A percentile compares a stretch with the other conserved stretches of the same genome.
phyloP scores from a whole-genome alignment of 2,113 vertebrate species.

The Agapornis roseicollis region DNA sequence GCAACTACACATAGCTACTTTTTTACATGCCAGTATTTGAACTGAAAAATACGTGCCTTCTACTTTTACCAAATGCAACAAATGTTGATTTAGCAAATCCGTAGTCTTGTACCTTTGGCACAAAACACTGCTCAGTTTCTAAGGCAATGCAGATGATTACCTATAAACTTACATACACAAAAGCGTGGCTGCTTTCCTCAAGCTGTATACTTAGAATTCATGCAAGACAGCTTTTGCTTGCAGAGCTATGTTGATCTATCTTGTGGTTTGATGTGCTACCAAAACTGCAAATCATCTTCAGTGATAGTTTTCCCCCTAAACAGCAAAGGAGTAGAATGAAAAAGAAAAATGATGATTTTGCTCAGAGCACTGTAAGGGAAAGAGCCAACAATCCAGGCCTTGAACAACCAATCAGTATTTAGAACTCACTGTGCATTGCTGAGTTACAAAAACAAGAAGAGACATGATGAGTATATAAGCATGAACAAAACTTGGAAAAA shows the following conservation, averaged over 20 bases:
- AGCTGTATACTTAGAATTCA: slow-evolving; percentile 5
- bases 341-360: slow-evolving; percentile 45
- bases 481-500: slow-evolving; percentile 62
- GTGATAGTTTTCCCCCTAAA: slow-evolving; percentile 6
- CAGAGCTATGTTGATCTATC: slow-evolving; percentile 5
- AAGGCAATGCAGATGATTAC: neutral
- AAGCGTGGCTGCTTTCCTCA: neutral
- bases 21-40: neutral
- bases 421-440: slow-evolving; percentile 29
- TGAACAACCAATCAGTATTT: slow-evolving; percentile 11
- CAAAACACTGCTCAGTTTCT: neutral
- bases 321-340: slow-evolving; percentile 31
- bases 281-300: slow-evolving; percentile 31
- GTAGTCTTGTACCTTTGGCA: neutral
- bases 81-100: neutral
- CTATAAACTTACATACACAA: neutral
- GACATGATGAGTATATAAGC: slow-evolving; percentile 37
- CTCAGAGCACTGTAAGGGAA: slow-evolving; percentile 49
- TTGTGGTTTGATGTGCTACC: slow-evolving; percentile 7
- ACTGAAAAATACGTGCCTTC: neutral
- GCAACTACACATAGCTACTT: neutral
- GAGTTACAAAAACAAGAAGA: slow-evolving; percentile 62
- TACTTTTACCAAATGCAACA: neutral
- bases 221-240: neutral
- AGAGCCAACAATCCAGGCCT: slow-evolving; percentile 34